A percentile compares a stretch with the other conserved stretches of the same genome.
Conservation (phyloP, 2,888 invertebrate species). For the Ceratothoa steindachneri region DNA sequence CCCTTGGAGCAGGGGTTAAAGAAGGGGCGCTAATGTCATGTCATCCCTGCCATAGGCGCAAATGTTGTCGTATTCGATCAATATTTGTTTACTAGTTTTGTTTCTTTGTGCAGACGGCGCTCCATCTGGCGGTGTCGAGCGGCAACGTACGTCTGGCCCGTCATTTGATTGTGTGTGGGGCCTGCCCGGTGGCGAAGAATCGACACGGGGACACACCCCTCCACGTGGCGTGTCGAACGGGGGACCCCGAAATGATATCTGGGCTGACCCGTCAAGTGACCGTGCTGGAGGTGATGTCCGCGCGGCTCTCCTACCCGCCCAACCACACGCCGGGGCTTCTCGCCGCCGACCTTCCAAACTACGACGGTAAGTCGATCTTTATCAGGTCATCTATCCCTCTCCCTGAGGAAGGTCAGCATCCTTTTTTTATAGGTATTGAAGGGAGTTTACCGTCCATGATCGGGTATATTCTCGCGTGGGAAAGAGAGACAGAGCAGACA, state of each 20-base stretch:
- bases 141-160: slow-evolving; percentile 69
- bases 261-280: slow-evolving; percentile 64
- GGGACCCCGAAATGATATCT: slow-evolving; percentile 66
- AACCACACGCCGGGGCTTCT: slow-evolving; percentile 55
- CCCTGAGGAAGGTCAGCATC: too few species aligned
- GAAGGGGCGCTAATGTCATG: too few species aligned
- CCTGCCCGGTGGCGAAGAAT: slow-evolving; percentile 52
- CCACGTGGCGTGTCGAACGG: slow-evolving; percentile 72
- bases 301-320: slow-evolving; percentile 51
- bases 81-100: too few species aligned
- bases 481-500: too few species aligned
- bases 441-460: too few species aligned
- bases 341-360: slow-evolving; percentile 50
- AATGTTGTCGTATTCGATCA: too few species aligned
- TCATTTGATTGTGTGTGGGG: slow-evolving; percentile 75
- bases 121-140: slow-evolving; percentile 81
- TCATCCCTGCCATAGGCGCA: too few species aligned
- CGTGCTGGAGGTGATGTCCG: slow-evolving; percentile 54
- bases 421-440: too few species aligned
- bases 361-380: slow-evolving; percentile 40
- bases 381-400: too few species aligned
- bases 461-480: too few species aligned
- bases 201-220: slow-evolving; percentile 62
- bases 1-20: too few species aligned
- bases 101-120: slow-evolving; percentile 60